A percentile compares a stretch with the other conserved stretches of the same genome.
These are phyloP conservation scores for Ageneiosus marmoratus DNA, from an alignment of 2,113 vertebrate genomes.

Conservation along the genomic window DNA sequence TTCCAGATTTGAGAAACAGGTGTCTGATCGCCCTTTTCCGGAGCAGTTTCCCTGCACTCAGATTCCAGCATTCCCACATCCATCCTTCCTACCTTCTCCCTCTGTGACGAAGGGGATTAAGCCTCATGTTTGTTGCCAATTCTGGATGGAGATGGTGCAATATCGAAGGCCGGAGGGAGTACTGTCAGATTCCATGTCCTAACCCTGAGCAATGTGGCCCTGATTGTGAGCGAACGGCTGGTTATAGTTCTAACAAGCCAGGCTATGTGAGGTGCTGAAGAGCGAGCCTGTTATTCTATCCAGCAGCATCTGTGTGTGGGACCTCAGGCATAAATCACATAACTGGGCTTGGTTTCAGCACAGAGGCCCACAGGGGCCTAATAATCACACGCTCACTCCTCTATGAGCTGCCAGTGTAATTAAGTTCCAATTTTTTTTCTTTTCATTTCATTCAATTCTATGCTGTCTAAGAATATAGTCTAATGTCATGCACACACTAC, in stretches of 20 bases:
- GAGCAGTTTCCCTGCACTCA: constrained; percentile 53
- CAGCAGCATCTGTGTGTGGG: constrained; percentile 68
- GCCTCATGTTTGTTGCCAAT: constrained; percentile 30
- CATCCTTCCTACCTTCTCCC: constrained; percentile 8
- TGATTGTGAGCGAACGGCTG: constrained; percentile 45
- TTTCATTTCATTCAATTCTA: neutral
- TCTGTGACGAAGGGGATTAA: constrained; percentile 14
- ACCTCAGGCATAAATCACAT: constrained; percentile 64
- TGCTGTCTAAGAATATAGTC: neutral
- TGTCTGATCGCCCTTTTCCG: constrained; percentile 38
- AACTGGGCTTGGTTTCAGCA: constrained; percentile 29
- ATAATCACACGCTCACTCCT: constrained; percentile 41
- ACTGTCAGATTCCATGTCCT: constrained; percentile 42
- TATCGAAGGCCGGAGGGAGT: constrained; percentile 19
- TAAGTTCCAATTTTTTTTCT: constrained; percentile 27
- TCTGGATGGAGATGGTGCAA: constrained; percentile 36
- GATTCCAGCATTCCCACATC: constrained; percentile 30
- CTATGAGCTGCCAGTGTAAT: constrained; percentile 36
- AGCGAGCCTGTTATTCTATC: constrained; percentile 69
- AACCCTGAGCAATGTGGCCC: constrained; percentile 8
- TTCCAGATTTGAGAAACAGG: constrained; percentile 25
- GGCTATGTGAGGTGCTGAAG: constrained; percentile 66
- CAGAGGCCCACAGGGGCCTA: constrained; percentile 34
- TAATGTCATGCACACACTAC: neutral
- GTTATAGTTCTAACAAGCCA: constrained; percentile 65